A percentile compares a stretch with the other conserved stretches of the same genome.
These are phyloP conservation scores for Pluvianellus socialis DNA, from an alignment of 2,113 vertebrate genomes.

Conservation along the genomic window DNA sequence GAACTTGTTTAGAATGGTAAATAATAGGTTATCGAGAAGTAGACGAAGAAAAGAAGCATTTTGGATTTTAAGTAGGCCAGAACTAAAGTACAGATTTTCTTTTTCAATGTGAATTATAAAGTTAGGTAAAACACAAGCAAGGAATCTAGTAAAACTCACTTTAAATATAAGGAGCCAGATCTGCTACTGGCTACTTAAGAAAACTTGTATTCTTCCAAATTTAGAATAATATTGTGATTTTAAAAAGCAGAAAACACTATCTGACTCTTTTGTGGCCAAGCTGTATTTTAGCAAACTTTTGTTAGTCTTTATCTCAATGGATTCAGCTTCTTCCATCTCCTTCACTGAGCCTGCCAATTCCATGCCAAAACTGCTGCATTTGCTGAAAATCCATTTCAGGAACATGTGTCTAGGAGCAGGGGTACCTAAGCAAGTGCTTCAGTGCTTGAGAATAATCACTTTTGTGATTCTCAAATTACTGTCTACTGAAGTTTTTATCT, in stretches of 20 bases:
- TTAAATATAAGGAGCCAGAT: neutral
- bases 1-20: neutral
- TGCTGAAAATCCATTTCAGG: neutral
- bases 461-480: neutral
- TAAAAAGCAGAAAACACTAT: neutral
- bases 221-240: neutral
- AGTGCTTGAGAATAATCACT: neutral
- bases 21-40: neutral
- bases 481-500: neutral
- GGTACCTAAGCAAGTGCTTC: neutral
- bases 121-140: neutral
- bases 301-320: neutral
- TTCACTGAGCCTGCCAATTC: neutral
- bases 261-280: neutral
- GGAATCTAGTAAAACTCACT: neutral
- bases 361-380: neutral
- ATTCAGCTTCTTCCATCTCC: neutral
- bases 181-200: neutral
- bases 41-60: neutral
- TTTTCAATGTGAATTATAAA: neutral
- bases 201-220: neutral
- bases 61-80: neutral
- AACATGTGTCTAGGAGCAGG: fast-evolving
- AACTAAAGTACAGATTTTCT: neutral
- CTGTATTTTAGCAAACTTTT: neutral